Conservation (phyloP, 1,140 invertebrate genomes). For the Brachionus plicatilis region DNA sequence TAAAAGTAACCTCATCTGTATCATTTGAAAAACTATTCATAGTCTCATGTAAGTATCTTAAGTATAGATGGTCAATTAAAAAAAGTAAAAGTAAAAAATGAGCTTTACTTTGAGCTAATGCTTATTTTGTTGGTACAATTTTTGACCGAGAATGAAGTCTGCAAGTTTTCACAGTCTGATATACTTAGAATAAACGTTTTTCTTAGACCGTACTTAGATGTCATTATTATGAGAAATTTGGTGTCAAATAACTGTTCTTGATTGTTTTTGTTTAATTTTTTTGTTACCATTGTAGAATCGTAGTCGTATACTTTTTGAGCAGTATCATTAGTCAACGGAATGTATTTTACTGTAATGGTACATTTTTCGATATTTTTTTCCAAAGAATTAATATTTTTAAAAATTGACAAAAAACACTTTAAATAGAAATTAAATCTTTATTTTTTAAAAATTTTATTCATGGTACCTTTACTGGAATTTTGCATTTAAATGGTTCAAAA, state of each 20-base stretch:
- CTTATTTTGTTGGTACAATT: conserved; percentile 33
- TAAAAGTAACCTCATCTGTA: conserved; percentile 28
- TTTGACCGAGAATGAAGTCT: conserved; percentile 8
- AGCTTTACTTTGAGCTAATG: conserved; percentile 16
- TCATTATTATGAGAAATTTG: conserved; percentile 34
- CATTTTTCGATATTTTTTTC: conserved; percentile 40
- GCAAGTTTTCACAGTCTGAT: conserved; percentile 37
- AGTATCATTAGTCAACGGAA: not conserved
- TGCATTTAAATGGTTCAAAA: conserved; percentile 13
- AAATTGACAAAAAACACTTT: conserved; percentile 28
- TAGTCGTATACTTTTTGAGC: conserved; percentile 25
- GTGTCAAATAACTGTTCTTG: conserved; percentile 36
- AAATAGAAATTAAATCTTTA: not conserved
- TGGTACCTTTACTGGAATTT: conserved; percentile 21
- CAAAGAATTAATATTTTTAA: conserved; percentile 35
- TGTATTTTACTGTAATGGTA: conserved; percentile 38
- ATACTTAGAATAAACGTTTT: conserved; percentile 35
- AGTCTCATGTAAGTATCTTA: conserved; percentile 36
- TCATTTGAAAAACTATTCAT: conserved; percentile 40
- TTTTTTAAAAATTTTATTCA: not conserved
- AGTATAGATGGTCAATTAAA: not conserved
- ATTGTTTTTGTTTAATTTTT: conserved; percentile 25
- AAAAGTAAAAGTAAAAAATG: not conserved
- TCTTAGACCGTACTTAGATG: conserved; percentile 15
- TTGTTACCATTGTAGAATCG: conserved; percentile 28